phyloP scores from a whole-genome alignment of 2,113 vertebrate species.

The Phaethon lepturus region DNA sequence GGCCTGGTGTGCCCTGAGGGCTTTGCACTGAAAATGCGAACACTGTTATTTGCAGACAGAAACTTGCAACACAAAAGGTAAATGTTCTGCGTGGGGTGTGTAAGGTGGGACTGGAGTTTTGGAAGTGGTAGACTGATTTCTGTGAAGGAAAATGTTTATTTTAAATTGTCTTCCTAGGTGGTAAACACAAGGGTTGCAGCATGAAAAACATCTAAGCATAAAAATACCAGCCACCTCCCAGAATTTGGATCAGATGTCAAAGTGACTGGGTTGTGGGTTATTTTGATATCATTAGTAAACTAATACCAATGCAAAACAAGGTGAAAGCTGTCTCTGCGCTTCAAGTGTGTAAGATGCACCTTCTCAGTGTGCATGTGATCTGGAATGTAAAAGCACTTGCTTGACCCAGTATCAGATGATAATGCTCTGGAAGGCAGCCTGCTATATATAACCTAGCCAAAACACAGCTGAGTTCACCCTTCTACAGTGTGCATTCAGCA shows the following conservation, averaged over 20 bases:
- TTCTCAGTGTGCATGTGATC: not conserved
- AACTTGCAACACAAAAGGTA: not conserved
- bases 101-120: not conserved
- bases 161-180: not conserved
- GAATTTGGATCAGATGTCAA: not conserved
- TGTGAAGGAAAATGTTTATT: not conserved
- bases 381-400: not conserved
- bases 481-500: not conserved
- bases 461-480: not conserved
- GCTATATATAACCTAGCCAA: not conserved
- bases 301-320: not conserved
- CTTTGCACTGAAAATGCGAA: not conserved
- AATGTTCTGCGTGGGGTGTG: not conserved
- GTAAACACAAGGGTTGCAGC: not conserved
- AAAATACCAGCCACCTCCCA: not conserved
- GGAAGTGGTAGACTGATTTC: not conserved
- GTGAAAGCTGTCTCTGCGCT: not conserved
- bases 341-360: not conserved
- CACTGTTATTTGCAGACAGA: not conserved
- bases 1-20: fast-evolving
- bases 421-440: not conserved
- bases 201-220: not conserved
- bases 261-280: not conserved
- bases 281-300: not conserved
- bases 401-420: not conserved